Base-by-base conservation (phyloP, 1,140 invertebrate genomes). In the Lordiphosa collinella region DNA sequence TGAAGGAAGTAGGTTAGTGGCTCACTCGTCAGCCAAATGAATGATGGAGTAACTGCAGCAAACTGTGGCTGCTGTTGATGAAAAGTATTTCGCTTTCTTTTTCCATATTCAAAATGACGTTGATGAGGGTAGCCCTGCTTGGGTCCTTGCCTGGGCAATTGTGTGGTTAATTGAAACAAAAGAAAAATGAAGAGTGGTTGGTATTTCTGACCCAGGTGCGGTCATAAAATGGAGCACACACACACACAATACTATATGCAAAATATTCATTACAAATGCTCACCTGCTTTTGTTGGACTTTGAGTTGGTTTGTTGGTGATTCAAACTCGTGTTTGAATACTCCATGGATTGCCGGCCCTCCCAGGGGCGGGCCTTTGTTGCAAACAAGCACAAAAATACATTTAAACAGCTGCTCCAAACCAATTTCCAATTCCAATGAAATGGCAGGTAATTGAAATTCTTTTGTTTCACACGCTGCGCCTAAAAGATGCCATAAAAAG, bases 301-400 rank as follows among this genome's bases (percentile, higher is more conserved):
- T 64, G 43, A 57, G 43, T 16, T 75, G 40, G 64, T 37, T 43
- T 78, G 48, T 49, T 71, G 70, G 37, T 84, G 79, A 85, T 65
- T 84, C 76, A 88, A 82, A 84, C 85, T 56, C 54, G 87, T 76
- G 62, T 59, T 88, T 75, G 87, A 88, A 88, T 84, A 88, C 87
- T 88, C 87, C 87, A 88, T 88, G 87, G 63, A 74, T 87, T 78
- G 87, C 87, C 87, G 85, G 85, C 87, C 87, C 87, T 88, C 87
- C 72, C 69, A 71, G 87, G 87, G 87, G 87, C 87, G 86, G 87
- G 87, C 87, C 71, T 64, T 68, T 78, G 56, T 70, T 75, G 66
- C 36, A 46, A 52, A 66, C 70, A 61, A 62, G 62, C 72, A 82
- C 79, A 75, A 85, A 87, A 87, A 88, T 86, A 87, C 87, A 88